Base-by-base conservation (phyloP, 1,140 invertebrate species). In the Drosophila bocki region DNA sequence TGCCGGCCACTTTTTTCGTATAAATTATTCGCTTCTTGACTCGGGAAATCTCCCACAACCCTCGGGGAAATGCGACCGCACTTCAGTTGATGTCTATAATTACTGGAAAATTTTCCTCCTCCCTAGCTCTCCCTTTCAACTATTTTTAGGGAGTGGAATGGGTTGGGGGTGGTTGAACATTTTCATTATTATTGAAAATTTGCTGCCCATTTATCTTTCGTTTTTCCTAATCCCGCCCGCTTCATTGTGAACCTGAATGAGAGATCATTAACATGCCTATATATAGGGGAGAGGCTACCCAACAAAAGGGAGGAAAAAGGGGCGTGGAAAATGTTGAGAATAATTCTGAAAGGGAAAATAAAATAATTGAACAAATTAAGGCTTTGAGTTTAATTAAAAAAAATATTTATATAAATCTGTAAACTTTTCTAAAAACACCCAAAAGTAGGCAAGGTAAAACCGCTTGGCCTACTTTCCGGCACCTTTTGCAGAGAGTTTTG, bases 11-110 rank as follows among this genome's bases (percentile, higher is more conserved):
- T 45, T 39, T 54, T 54, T 70, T 29, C 51, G 75, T 51, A 78
- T 78, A 78, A 78, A 79, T 79, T 78, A 78, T 78, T 68, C 56
- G 74, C 62, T 59, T 72, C 53, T 72, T 72, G 53, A 42, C 67
- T 59, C 17, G 65, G 65, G 11, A 69, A 71, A 70, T 70, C 69
- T 50, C 35, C 51, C 69, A 70, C 69, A 70, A 70, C 41, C 51
- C 69, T 26, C 29, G 50, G 19, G 68, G 69, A 69, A 42, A 47
- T 33, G 41, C 45, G 22, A 35, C 35, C 35, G 35, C 45, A 72
- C 69, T 45, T 50, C 45, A 69, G 37, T 61, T 58, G 47, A 75
- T 33, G 59, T 67, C 74, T 65, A 76, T 76, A 75, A 75, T 75
- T 75, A 75, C 65, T 15, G 35, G 19, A 71, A 17, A 48, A 48